Conservation (phyloP, 1,140 invertebrate species). For the Scaptomyza pallida region DNA sequence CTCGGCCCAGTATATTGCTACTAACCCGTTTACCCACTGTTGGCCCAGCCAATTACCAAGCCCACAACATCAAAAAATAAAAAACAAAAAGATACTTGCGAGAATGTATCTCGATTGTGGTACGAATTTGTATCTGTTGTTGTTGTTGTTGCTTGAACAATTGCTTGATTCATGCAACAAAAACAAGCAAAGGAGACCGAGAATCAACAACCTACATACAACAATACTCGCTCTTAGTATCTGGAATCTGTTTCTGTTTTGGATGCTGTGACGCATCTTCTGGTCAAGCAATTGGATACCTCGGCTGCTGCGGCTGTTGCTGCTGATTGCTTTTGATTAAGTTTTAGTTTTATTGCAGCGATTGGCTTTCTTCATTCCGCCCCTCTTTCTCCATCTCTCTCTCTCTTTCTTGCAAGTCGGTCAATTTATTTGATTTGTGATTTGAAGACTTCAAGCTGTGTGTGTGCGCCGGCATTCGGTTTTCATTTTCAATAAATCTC, state of each 20-base stretch:
- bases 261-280: slow-evolving; percentile 59
- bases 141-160: slow-evolving; percentile 32
- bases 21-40: slow-evolving; percentile 63
- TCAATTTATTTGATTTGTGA: slow-evolving; percentile 29
- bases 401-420: slow-evolving; percentile 13
- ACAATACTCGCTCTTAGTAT: background rate
- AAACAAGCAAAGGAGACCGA: slow-evolving; percentile 8
- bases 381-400: slow-evolving; percentile 35
- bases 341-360: slow-evolving; percentile 51
- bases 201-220: slow-evolving; percentile 24
- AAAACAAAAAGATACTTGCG: slow-evolving; percentile 38
- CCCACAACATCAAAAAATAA: slow-evolving; percentile 54
- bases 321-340: slow-evolving; percentile 64
- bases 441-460: slow-evolving; percentile 27
- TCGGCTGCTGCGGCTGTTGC: background rate
- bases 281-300: slow-evolving; percentile 38
- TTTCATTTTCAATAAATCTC: slow-evolving; percentile 63
- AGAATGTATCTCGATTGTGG: slow-evolving; percentile 37
- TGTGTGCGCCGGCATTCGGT: slow-evolving; percentile 38
- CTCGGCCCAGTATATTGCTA: slow-evolving; percentile 37
- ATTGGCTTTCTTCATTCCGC: background rate
- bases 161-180: slow-evolving; percentile 48
- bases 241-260: slow-evolving; percentile 29
- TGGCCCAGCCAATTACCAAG: slow-evolving; percentile 67
- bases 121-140: slow-evolving; percentile 24